phyloP scores from a whole-genome alignment of 2,113 vertebrate genomes.

The Siniperca knerii region DNA sequence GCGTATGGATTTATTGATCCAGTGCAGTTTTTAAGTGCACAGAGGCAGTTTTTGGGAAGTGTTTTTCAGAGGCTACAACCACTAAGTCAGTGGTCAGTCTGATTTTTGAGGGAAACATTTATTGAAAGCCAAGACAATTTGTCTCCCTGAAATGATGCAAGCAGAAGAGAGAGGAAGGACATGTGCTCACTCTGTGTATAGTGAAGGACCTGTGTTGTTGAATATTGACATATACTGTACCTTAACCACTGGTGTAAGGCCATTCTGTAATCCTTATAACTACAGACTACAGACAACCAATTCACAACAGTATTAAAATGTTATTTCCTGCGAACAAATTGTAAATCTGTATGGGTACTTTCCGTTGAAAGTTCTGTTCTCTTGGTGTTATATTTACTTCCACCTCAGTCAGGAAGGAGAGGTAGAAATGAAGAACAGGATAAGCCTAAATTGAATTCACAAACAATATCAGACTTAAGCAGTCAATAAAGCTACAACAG shows the following conservation, averaged over 20 bases:
- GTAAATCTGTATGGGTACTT: neutral
- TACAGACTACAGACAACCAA: neutral
- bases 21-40: slow-evolving; percentile 58
- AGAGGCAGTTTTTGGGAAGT: slow-evolving; percentile 32
- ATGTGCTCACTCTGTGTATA: neutral
- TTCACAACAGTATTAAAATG: neutral
- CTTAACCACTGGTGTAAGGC: neutral
- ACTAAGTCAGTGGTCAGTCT: slow-evolving; percentile 23
- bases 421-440: neutral
- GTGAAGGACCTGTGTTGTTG: neutral
- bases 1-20: slow-evolving; percentile 68
- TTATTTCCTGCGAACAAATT: neutral
- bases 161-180: neutral
- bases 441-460: neutral
- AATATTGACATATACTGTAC: neutral
- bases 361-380: neutral
- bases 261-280: neutral
- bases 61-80: slow-evolving; percentile 12
- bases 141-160: neutral
- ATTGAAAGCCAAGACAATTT: slow-evolving; percentile 1
- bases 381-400: neutral
- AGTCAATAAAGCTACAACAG: too few species aligned
- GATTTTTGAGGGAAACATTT: slow-evolving; percentile 14
- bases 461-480: too few species aligned
- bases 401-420: neutral